These are phyloP conservation scores for Coleophora flavipennella DNA, from an alignment of 2,888 invertebrate genomes.

Conservation along the genomic window DNA sequence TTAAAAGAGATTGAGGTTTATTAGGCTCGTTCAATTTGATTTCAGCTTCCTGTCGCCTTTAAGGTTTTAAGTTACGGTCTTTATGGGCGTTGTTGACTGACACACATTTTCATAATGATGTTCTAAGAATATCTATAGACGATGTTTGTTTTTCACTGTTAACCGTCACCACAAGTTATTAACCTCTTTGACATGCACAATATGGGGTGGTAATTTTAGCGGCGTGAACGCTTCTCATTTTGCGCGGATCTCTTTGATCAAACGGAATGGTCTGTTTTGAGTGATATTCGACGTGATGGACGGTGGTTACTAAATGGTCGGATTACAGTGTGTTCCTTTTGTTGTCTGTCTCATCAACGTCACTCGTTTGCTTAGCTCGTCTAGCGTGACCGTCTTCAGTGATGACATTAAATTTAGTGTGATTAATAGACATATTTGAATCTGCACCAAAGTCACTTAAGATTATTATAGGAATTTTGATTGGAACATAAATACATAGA, in stretches of 20 bases:
- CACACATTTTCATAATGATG: slow-evolving; percentile 37
- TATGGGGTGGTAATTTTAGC: slow-evolving; percentile 40
- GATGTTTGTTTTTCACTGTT: slow-evolving; percentile 17
- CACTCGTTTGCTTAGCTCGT: slow-evolving; percentile 15
- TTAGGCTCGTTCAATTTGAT: slow-evolving; percentile 42
- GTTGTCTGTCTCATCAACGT: slow-evolving; percentile 25
- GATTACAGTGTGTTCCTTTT: slow-evolving; percentile 37
- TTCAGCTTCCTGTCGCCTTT: slow-evolving; percentile 37
- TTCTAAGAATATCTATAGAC: slow-evolving; percentile 38
- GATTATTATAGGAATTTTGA: too few species aligned
- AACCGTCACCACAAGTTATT: slow-evolving; percentile 37
- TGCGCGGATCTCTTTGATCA: slow-evolving; percentile 47
- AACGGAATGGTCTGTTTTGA: slow-evolving; percentile 31
- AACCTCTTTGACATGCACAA: slow-evolving; percentile 41
- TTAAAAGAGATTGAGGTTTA: slow-evolving; percentile 35
- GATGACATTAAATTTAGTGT: too few species aligned
- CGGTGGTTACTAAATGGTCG: slow-evolving; percentile 52
- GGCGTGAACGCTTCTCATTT: slow-evolving; percentile 49
- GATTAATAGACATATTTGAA: too few species aligned
- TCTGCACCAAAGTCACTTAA: too few species aligned
- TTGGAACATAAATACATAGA: too few species aligned
- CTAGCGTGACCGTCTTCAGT: slow-evolving; percentile 11
- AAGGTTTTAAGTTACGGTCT: slow-evolving; percentile 36
- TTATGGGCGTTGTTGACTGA: slow-evolving; percentile 32
- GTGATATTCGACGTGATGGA: slow-evolving; percentile 39